Percentiles rank a stretch among this genome's conserved stretches.
Evolutionary conservation across 1,140 invertebrate genomes (phyloP).

Genomic region (Aporrectodea caliginosa): DNA sequence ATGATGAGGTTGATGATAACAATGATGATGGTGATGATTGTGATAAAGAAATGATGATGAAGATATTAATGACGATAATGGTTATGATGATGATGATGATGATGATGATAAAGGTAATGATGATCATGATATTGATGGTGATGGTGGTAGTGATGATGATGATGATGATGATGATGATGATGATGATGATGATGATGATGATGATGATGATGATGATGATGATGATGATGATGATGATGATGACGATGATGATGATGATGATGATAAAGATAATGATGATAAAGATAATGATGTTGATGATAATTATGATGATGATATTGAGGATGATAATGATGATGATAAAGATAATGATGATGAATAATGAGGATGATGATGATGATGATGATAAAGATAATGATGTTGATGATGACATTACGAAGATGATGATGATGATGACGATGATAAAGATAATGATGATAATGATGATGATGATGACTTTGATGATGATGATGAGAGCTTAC

Average conservation of each 20-base stretch:
- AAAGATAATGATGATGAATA: neutral
- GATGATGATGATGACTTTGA: no score
- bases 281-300: neutral
- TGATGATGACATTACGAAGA: neutral
- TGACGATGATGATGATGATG: neutral
- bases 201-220: no score
- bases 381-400: neutral
- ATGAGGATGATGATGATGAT: neutral
- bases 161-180: no score
- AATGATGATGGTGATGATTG: no score
- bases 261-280: constrained; percentile 8
- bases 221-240: constrained; percentile 3
- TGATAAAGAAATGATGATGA: no score
- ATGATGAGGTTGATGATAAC: no score
- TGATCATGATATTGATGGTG: no score
- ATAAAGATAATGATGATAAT: constrained; percentile 13
- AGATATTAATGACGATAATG: no score
- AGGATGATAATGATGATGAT: constrained; percentile 18
- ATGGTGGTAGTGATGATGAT: no score
- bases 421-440: constrained; percentile 19
- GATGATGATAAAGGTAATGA: no score
- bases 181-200: no score
- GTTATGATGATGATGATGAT: no score
- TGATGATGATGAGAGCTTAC: constrained; percentile 66
- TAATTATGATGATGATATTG: constrained; percentile 1